Percentiles rank a stretch among this genome's conserved stretches.
Conservation (phyloP, 2,888 invertebrate species). For the Trissoscelio sp. region DNA sequence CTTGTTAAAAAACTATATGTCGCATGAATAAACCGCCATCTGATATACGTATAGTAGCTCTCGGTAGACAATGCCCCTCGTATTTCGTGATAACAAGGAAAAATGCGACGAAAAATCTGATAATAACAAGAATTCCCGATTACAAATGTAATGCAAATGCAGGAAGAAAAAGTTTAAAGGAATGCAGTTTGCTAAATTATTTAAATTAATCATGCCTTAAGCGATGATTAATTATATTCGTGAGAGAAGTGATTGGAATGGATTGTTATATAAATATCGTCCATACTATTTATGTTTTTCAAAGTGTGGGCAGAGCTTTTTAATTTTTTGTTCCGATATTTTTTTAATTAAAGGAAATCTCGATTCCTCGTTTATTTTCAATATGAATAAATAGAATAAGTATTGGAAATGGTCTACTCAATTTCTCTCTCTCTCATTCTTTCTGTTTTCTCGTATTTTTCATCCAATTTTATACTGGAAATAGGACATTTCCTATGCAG, state of each 20-base stretch:
- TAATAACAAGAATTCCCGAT: slow-evolving; percentile 27
- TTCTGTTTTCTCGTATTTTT: slow-evolving; percentile 15
- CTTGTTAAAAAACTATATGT: slow-evolving; percentile 39
- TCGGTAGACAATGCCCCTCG: slow-evolving; percentile 26
- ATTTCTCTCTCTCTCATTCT: background rate
- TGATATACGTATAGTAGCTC: slow-evolving; percentile 17
- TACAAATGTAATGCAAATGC: slow-evolving; percentile 4
- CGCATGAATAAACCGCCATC: slow-evolving; percentile 45
- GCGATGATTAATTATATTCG: slow-evolving; percentile 1
- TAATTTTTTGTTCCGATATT: background rate
- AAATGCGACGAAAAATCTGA: slow-evolving; percentile 48
- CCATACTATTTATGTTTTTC: slow-evolving; percentile 8
- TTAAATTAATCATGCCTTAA: background rate
- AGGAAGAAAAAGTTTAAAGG: background rate
- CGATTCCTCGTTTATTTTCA: slow-evolving; percentile 9
- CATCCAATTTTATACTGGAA: slow-evolving; percentile 25
- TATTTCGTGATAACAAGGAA: slow-evolving; percentile 50
- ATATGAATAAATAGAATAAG: slow-evolving; percentile 26
- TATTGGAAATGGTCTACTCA: slow-evolving; percentile 7
- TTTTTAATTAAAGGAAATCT: slow-evolving; percentile 10
- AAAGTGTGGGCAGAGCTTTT: background rate
- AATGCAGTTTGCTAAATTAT: slow-evolving; percentile 29
- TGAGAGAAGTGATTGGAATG: background rate
- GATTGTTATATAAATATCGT: background rate
- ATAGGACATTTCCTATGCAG: slow-evolving; percentile 36